phyloP scores from a whole-genome alignment of 1,140 invertebrate species.

The Heliothis virescens region DNA sequence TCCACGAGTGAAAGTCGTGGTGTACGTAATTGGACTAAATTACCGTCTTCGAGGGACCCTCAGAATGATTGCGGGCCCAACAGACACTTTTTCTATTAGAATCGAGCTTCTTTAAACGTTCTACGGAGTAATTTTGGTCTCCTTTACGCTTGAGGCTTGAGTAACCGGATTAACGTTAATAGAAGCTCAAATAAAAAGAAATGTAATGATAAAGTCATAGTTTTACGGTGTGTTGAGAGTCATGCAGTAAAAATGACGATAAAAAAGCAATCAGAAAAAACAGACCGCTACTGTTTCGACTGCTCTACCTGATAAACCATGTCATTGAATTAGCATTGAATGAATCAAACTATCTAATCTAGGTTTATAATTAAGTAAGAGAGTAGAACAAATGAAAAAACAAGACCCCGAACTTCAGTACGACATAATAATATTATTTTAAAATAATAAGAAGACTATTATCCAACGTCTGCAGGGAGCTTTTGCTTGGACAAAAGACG shows the following conservation, averaged over 20 bases:
- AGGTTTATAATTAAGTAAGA: background rate
- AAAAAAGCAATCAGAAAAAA: conserved; percentile 25
- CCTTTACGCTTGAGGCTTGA: conserved; percentile 28
- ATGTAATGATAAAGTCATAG: conserved; percentile 39
- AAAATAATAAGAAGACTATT: conserved; percentile 36
- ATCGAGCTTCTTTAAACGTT: conserved; percentile 39
- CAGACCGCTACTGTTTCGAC: conserved; percentile 35
- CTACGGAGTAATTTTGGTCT: conserved; percentile 43
- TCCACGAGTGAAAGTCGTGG: conserved; percentile 55
- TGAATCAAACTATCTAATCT: conserved; percentile 11
- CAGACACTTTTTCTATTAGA: conserved; percentile 54
- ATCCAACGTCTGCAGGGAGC: conserved; percentile 11
- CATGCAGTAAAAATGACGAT: conserved; percentile 12
- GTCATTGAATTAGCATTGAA: background rate
- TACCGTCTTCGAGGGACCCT: conserved; percentile 52
- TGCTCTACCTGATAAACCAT: conserved; percentile 1
- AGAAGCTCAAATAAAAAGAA: conserved; percentile 32
- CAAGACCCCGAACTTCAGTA: background rate
- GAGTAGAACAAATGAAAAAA: background rate
- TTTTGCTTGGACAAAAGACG: conserved; percentile 18
- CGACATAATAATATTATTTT: conserved; percentile 18
- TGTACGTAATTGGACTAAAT: conserved; percentile 59
- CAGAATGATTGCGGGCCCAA: conserved; percentile 48
- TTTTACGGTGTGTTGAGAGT: conserved; percentile 20
- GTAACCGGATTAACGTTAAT: conserved; percentile 27